Evolutionary conservation across 2,888 invertebrate species (phyloP), one percentile per base, ranked within the genome.

Genomic region (Candidula unifasciata): DNA sequence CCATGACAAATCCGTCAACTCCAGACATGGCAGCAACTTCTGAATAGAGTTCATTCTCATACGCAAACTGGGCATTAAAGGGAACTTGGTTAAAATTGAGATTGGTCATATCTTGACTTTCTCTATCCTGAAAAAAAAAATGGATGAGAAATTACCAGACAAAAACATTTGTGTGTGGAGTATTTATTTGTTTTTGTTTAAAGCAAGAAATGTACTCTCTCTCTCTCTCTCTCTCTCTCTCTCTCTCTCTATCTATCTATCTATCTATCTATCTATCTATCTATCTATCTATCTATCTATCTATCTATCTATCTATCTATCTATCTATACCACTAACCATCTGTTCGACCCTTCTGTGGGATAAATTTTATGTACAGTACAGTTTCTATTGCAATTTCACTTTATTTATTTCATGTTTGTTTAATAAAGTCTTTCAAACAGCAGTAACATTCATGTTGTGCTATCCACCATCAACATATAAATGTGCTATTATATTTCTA

Each of bases 1-100:
- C 92, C 86, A 94, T 88, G 2, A 90, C 88, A 87, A 94, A 94
- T n/a, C 94, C 94, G 89, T 94, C 94, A 37, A 93, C 92, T 27
- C 94, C 93, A 35, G 92, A 89, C 84, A 92, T 87, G 13, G 88
- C 83, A 33, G 89, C 80, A n/a, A 94, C 68, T 44, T 86, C 84
- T 10, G 86, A 76, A 80, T 91, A 92, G 27, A 90, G 88, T 0
- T 89, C 86, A 27, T 89, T 87, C 57, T 93, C 92, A 30, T 88
- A 87, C 24, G 92, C 92, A 88, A 94, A 93, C 78, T 89, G 87
- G 16, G 94, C 94, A 83, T 93, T 89, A 86, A 94, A 92, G 16
- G 90, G 89, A 78, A 93, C 87, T 81, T 91, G 91, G 68, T 91
- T 88, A 83, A 92, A 91, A 77, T 88, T 84, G 68, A 84, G 87